Base-by-base conservation (phyloP, 1,140 invertebrate genomes). In the Polyergus mexicanus region DNA sequence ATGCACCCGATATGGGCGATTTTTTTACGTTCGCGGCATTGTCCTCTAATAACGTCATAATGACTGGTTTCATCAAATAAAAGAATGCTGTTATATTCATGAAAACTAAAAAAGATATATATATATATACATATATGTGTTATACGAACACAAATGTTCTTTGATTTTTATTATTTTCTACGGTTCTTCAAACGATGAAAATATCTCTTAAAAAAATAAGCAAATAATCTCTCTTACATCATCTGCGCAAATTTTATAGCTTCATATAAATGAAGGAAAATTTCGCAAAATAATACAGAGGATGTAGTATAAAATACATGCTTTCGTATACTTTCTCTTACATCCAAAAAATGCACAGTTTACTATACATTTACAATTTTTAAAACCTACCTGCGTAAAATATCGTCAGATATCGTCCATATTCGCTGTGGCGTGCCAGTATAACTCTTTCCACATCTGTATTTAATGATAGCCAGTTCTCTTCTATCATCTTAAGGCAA, bases 391-490 rank as follows among this genome's bases (percentile, higher is more conserved):
- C 62, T 78, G 62, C 28, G 41, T 78, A 78, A 66, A 44, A 78
- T 38, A n/a, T 76, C 5, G 74, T 19, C 11, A 78, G 0, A 38
- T 66, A 19, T 13, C 11, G 75, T 35, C 75, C 62, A 13, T 78
- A 38, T 68, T 51, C n/a, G 19, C 41, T 7, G 7, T 78, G 41
- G 5, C 13, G 41, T 38, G 65, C 28, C 4, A 78, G 1, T 38
- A 78, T 66, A 78, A 62, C 13, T 10, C 4, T 78, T 66, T 78
- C 75, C 10, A 25, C 13, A 68, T 78, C 41, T 35, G 75, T 66
- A 25, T 51, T 65, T 54, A 78, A 66, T 11, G 75, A 78, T 22
- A 35, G n/a, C 75, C 75, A 78, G 32, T 78, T 41, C 0, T 66
- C 8, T 44, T 78, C 28, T 68, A 78, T 68, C 22, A 3, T 78